Evolutionary conservation across 2,888 invertebrate species (phyloP), one percentile per base, ranked within the genome.

Genomic region (Abscondita cerata): DNA sequence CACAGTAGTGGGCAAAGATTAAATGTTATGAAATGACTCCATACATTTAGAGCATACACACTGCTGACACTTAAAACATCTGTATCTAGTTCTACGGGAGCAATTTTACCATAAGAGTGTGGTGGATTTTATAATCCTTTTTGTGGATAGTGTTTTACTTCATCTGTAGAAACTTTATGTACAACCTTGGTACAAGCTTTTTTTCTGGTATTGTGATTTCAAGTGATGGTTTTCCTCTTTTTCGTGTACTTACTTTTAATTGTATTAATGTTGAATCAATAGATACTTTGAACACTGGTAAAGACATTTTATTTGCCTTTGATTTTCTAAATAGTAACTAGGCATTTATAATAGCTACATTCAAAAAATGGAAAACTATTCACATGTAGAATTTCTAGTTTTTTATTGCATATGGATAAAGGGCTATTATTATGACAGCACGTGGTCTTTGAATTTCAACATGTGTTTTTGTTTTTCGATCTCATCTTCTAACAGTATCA

Each of bases 401-500:
- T 41, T 41, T 41, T 9, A 41, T 13, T 3, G 41, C 6, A 41
- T 41, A 4, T 3, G 16, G 41, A 9, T 9, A 41, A 16, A 15
- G 41, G 15, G 16, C 16, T 4, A 41, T 41, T 15, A 41, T 16
- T 25, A 2, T 25, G 6, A 4, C 25, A 6, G 25, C 2, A 13
- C 41, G 5, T 4, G 15, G 9, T 13, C 41, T 15, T 15, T 16
- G 8, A 41, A 13, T 41, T 41, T 41, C 13, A 15, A n/a, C n/a
- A n/a, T n/a, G n/a, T n/a, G n/a, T n/a, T n/a, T n/a, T 15, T 15
- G 6, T 57, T 58, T 64, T 64, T 19, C 54, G 40, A 41, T 58
- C 51, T 61, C 64, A 64, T 52, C 57, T 64, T 33, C 52, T 53
- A 60, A 44, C 19, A n/a, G n/a, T n/a, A 52, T 57, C 57, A 25